These are phyloP conservation scores for Perizoma affinitatum DNA, from an alignment of 2,888 invertebrate species.

Conservation along the genomic window DNA sequence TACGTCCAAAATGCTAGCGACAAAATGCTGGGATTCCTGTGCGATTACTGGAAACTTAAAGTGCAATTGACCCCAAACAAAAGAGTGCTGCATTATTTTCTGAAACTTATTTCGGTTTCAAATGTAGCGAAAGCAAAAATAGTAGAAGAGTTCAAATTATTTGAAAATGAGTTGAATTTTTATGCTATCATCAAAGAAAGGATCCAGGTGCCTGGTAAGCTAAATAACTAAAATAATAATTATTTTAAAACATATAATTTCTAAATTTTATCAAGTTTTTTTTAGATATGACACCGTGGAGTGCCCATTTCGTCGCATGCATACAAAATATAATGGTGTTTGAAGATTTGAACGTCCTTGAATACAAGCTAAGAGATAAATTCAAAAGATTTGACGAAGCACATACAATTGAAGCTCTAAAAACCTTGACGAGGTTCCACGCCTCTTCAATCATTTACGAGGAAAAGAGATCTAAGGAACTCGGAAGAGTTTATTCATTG, in stretches of 20 bases:
- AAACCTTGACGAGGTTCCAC: conserved; percentile 77
- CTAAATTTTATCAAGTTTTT: conserved; percentile 12
- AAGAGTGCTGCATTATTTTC: conserved; percentile 58
- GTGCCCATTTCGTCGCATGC: conserved; percentile 56
- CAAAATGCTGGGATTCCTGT: conserved; percentile 72
- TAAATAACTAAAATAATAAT: neutral
- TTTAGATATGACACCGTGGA: conserved; percentile 66
- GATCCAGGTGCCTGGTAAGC: conserved; percentile 61
- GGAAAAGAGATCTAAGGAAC: conserved; percentile 62
- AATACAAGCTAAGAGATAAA: conserved; percentile 63
- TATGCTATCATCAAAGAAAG: conserved; percentile 60
- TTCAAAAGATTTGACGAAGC: conserved; percentile 69
- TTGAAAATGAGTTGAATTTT: conserved; percentile 66
- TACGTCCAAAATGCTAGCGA: conserved; percentile 60
- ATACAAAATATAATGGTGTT: conserved; percentile 67
- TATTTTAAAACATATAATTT: no score
- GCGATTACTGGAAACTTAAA: conserved; percentile 73
- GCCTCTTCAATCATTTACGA: conserved; percentile 81
- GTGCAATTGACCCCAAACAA: conserved; percentile 45
- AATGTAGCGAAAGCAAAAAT: conserved; percentile 71
- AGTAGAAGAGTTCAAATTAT: conserved; percentile 64
- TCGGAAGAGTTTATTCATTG: conserved; percentile 51
- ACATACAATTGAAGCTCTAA: conserved; percentile 74
- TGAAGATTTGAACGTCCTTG: conserved; percentile 65
- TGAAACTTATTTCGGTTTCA: conserved; percentile 64